Conservation (phyloP, 2,113 vertebrate genomes). For the Polypterus bichir region DNA sequence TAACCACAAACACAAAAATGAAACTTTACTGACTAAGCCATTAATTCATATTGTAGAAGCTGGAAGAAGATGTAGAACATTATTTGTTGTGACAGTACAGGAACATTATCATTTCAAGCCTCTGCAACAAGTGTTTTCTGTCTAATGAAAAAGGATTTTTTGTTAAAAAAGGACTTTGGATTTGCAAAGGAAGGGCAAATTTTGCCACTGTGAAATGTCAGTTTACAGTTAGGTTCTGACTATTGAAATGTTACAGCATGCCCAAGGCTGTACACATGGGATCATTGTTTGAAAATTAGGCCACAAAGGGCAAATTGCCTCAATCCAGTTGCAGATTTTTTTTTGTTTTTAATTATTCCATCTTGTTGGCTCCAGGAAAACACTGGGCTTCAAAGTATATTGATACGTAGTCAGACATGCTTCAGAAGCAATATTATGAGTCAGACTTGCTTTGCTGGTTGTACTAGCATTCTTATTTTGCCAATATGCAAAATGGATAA, state of each 20-base stretch:
- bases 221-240: background rate
- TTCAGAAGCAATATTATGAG: no score
- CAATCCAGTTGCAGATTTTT: background rate
- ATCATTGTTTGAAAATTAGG: constrained; percentile 1
- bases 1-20: background rate
- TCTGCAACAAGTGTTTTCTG: constrained; percentile 11
- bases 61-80: constrained; percentile 1
- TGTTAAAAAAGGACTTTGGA: constrained; percentile 1
- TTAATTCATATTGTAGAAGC: background rate
- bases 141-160: constrained; percentile 17
- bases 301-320: constrained; percentile 1
- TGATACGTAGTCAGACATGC: no score
- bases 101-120: constrained; percentile 19
- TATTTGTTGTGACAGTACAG: constrained; percentile 9
- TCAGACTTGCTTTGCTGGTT: no score
- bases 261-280: background rate
- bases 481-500: no score
- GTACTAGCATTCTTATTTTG: no score
- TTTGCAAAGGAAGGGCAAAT: background rate
- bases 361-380: background rate
- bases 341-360: background rate
- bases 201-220: constrained; percentile 3
- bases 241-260: background rate
- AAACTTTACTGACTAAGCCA: no score
- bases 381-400: no score